Percentiles rank a stretch among this genome's conserved stretches.
Conservation (phyloP, 2,888 invertebrate species). For the Auanema sp. region DNA sequence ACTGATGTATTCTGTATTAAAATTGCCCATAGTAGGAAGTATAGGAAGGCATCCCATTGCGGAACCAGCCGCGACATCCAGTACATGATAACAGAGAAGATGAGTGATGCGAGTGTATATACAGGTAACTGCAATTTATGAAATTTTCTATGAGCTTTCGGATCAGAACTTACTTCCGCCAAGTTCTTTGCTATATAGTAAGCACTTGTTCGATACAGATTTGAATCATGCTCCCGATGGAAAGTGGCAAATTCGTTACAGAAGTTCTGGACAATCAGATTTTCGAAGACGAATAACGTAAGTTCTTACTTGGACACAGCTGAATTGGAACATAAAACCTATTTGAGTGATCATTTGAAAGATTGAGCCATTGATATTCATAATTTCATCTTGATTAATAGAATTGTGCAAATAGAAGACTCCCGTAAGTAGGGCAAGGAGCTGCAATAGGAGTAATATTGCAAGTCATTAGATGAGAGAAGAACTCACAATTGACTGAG, state of each 20-base stretch:
- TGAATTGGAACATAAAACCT: slow-evolving; percentile 92
- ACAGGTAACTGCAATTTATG: slow-evolving; percentile 73
- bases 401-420: slow-evolving; percentile 77
- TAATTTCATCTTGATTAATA: slow-evolving; percentile 67
- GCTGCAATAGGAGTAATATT: slow-evolving; percentile 69
- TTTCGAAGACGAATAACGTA: not conserved
- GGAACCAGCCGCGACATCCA: slow-evolving; percentile 80
- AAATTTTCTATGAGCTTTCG: not conserved
- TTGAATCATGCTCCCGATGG: slow-evolving; percentile 83
- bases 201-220: slow-evolving; percentile 86
- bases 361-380: slow-evolving; percentile 89
- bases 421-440: slow-evolving; percentile 82
- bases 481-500: slow-evolving; percentile 82
- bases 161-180: slow-evolving; percentile 70
- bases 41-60: slow-evolving; percentile 68
- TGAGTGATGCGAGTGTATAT: slow-evolving; percentile 79
- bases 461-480: not conserved
- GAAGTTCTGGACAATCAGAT: slow-evolving; percentile 27
- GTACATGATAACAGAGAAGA: slow-evolving; percentile 83
- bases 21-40: slow-evolving; percentile 68
- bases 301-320: slow-evolving; percentile 82
- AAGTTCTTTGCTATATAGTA: slow-evolving; percentile 85
- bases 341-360: slow-evolving; percentile 89
- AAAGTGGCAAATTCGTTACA: slow-evolving; percentile 82
- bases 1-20: slow-evolving; percentile 58